phyloP scores from a whole-genome alignment of 2,113 vertebrate species.

The Takifugu bimaculatus region DNA sequence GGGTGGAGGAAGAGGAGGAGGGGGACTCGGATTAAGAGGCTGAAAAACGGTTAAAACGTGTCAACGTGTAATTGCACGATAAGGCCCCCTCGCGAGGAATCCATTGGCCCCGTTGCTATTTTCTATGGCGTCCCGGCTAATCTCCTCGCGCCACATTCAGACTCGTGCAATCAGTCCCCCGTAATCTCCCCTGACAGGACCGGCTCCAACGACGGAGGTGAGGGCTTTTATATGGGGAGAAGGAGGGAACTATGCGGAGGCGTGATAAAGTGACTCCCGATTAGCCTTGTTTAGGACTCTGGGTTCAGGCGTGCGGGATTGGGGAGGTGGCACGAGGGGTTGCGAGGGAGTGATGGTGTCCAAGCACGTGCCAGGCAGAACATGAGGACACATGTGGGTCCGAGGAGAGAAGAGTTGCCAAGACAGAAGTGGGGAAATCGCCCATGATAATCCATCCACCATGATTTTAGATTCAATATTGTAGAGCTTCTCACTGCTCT shows the following conservation, averaged over 20 bases:
- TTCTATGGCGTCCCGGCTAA: conserved; percentile 90
- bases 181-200: conserved; percentile 96
- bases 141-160: conserved; percentile 94
- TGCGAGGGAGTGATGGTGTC: conserved; percentile 30
- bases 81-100: conserved; percentile 98
- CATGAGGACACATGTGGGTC: conserved; percentile 9
- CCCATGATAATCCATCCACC: no score
- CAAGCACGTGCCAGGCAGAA: conserved; percentile 22
- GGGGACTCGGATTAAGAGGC: conserved; percentile 93
- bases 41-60: conserved; percentile 97
- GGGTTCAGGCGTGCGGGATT: conserved; percentile 72
- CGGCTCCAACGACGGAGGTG: conserved; percentile 90
- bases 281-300: conserved; percentile 97
- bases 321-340: not conserved
- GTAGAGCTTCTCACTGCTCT: no score
- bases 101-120: conserved; percentile 96
- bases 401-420: no score
- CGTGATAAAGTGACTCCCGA: conserved; percentile 98
- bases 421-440: no score
- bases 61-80: conserved; percentile 99
- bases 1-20: conserved; percentile 1
- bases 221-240: conserved; percentile 86
- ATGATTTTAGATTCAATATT: no score
- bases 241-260: conserved; percentile 90
- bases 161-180: conserved; percentile 96